Evolutionary conservation across 2,113 vertebrate species (phyloP).

Genomic region (Corythornis madagascariensis): DNA sequence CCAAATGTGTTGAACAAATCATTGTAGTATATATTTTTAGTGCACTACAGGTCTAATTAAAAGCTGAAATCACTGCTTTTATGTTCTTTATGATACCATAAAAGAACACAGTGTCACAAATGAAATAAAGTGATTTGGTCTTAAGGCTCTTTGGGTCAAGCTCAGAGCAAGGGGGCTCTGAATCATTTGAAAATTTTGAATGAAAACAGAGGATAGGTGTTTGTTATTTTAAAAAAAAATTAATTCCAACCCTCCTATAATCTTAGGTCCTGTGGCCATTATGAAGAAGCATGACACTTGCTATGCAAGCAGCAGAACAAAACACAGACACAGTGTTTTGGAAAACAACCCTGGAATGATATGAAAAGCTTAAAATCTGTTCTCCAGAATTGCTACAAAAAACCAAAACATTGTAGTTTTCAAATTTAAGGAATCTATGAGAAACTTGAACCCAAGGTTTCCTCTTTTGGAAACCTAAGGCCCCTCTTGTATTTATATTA

Average conservation of each 20-base stretch:
- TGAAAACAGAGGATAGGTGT: slow-evolving; percentile 10
- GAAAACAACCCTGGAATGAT: not conserved
- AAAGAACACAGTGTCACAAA: not conserved
- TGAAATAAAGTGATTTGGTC: not conserved
- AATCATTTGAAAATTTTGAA: not conserved
- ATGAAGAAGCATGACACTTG: not conserved
- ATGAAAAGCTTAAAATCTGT: not conserved
- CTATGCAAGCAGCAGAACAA: not conserved
- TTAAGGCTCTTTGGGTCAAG: not conserved
- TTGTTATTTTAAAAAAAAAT: not conserved
- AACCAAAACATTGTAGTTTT: not conserved
- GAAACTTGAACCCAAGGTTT: not conserved
- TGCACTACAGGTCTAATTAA: not conserved
- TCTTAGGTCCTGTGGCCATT: not conserved
- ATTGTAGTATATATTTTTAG: not conserved
- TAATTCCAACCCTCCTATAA: not conserved
- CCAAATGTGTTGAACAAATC: not conserved
- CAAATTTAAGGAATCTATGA: not conserved
- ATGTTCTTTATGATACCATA: not conserved
- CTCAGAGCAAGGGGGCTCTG: not conserved
- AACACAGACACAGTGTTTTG: not conserved
- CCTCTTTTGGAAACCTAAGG: not conserved
- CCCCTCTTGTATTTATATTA: not conserved
- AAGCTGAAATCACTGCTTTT: not conserved
- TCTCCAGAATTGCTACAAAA: not conserved